Evolutionary conservation across 2,888 invertebrate species (phyloP).

Genomic region (Malachius bipustulatus): DNA sequence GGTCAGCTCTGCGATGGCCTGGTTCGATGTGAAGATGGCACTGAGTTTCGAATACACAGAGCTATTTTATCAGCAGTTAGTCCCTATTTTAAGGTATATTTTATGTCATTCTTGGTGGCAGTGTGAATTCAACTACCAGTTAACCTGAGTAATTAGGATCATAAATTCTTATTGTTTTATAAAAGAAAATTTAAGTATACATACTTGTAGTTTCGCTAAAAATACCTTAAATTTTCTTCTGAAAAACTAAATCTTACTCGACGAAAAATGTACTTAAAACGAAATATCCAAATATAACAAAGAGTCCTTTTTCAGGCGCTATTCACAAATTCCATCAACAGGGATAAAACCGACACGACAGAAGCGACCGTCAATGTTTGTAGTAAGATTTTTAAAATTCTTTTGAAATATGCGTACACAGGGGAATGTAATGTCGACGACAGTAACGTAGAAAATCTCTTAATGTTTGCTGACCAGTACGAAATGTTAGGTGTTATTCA

Average conservation of each 20-base stretch:
- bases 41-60: slow-evolving; percentile 52
- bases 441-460: slow-evolving; percentile 55
- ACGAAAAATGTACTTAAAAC: too few species aligned
- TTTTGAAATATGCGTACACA: slow-evolving; percentile 67
- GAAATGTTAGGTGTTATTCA: slow-evolving; percentile 61
- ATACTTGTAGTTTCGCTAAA: too few species aligned
- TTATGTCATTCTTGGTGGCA: background rate
- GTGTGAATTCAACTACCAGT: background rate
- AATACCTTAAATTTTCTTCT: too few species aligned
- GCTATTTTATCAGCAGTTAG: slow-evolving; percentile 60
- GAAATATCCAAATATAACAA: too few species aligned
- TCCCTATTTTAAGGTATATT: slow-evolving; percentile 49
- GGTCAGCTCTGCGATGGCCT: slow-evolving; percentile 60
- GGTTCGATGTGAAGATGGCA: slow-evolving; percentile 50
- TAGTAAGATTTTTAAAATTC: slow-evolving; percentile 47
- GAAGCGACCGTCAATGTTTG: slow-evolving; percentile 50
- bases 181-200: too few species aligned
- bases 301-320: slow-evolving; percentile 40
- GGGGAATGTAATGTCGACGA: slow-evolving; percentile 51
- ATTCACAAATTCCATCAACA: slow-evolving; percentile 55
- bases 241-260: too few species aligned
- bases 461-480: slow-evolving; percentile 61
- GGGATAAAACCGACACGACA: slow-evolving; percentile 47
- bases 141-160: too few species aligned
- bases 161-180: too few species aligned